phyloP scores from a whole-genome alignment of 2,113 vertebrate species.

The Bubo bubo region DNA sequence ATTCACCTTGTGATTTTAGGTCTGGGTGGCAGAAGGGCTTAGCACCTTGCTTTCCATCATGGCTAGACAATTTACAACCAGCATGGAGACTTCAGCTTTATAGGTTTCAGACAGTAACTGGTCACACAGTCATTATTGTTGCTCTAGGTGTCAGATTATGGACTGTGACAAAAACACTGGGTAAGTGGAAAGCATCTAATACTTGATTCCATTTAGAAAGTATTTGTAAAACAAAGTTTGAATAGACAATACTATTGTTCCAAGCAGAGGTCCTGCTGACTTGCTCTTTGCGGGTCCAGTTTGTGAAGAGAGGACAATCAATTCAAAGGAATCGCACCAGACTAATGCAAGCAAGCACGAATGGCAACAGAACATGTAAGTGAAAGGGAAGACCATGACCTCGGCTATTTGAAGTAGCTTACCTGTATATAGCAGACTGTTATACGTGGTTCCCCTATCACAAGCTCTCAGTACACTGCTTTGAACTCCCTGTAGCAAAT shows the following conservation, averaged over 20 bases:
- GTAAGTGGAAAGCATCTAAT: not conserved
- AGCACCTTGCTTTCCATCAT: not conserved
- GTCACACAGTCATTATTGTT: not conserved
- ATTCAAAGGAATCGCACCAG: not conserved
- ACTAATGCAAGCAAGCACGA: not conserved
- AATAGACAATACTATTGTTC: not conserved
- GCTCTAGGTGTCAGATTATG: not conserved
- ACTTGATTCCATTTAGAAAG: not conserved
- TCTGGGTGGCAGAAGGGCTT: not conserved
- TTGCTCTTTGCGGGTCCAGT: not conserved
- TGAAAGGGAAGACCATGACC: not conserved
- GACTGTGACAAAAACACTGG: not conserved
- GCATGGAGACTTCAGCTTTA: not conserved
- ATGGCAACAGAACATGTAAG: not conserved
- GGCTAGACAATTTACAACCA: not conserved
- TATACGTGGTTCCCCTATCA: constrained; percentile 75
- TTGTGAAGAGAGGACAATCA: not conserved
- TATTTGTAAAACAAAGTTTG: not conserved
- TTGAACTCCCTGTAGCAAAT: constrained; percentile 16
- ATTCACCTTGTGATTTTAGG: not conserved
- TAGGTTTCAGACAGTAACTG: not conserved
- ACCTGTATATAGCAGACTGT: constrained; percentile 85
- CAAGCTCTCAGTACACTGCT: constrained; percentile 75
- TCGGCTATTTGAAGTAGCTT: not conserved
- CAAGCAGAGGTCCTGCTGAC: not conserved